Percentiles rank a stretch among this genome's conserved stretches.
Conservation (phyloP, 2,797 vertebrate genomes). For the Catamblyrhynchus diadema region DNA sequence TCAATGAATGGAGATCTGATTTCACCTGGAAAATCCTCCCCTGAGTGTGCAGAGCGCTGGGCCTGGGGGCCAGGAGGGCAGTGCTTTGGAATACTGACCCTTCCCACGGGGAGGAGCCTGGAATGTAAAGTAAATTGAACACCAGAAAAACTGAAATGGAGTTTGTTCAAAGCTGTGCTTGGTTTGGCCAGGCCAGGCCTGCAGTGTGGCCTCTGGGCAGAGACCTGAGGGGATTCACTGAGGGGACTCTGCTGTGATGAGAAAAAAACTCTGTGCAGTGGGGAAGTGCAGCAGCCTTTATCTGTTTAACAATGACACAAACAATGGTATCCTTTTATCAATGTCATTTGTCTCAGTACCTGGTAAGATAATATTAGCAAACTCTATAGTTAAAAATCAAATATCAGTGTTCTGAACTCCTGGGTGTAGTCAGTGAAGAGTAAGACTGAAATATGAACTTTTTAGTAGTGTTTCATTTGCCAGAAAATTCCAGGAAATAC, state of each 20-base stretch:
- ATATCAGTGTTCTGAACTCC: neutral
- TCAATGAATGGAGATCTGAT: neutral
- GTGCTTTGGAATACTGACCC: neutral
- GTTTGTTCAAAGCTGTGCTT: neutral
- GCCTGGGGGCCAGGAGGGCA: neutral
- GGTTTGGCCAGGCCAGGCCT: neutral
- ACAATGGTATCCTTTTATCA: neutral
- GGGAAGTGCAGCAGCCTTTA: neutral
- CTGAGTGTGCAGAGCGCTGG: neutral
- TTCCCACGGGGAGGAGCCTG: neutral
- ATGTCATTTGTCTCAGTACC: neutral
- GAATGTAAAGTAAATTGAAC: neutral
- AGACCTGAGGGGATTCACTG: neutral
- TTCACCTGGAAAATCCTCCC: neutral
- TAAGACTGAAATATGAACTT: neutral
- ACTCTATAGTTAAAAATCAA: neutral
- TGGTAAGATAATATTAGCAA: neutral
- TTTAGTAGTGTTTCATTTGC: neutral
- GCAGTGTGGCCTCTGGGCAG: neutral
- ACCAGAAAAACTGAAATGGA: neutral
- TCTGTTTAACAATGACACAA: neutral
- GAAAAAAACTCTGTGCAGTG: rapidly evolving
- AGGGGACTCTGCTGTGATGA: neutral
- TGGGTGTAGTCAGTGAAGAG: neutral
- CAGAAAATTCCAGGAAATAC: neutral